These are phyloP conservation scores for Thecocarcelia acutangulata DNA, from an alignment of 2,888 invertebrate genomes.

Conservation along the genomic window DNA sequence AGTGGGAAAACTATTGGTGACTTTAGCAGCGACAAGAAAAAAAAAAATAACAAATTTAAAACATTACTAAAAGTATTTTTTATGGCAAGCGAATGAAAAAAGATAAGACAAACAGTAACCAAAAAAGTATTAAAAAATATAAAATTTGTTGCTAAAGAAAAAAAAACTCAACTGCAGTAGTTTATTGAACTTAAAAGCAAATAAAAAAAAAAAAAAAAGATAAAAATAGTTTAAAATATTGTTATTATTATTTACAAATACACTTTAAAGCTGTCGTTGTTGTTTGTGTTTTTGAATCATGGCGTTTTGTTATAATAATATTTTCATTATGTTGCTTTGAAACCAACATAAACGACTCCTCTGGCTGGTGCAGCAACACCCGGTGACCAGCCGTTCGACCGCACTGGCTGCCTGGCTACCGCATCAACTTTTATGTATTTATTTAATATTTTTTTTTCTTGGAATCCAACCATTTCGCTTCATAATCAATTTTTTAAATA, in stretches of 20 bases:
- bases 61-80: no score
- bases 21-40: not conserved
- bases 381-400: no score
- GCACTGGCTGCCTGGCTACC: no score
- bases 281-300: slow-evolving; percentile 30
- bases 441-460: not conserved
- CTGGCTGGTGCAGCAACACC: not conserved
- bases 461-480: slow-evolving; percentile 14
- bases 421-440: slow-evolving; percentile 30
- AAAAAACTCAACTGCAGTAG: slow-evolving; percentile 38
- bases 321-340: slow-evolving; percentile 20
- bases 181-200: slow-evolving; percentile 59
- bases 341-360: not conserved
- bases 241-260: no score
- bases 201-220: slow-evolving; percentile 14
- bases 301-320: slow-evolving; percentile 24
- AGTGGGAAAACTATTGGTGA: not conserved
- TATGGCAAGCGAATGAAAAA: no score
- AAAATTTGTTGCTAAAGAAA: slow-evolving; percentile 38
- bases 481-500: slow-evolving; percentile 33
- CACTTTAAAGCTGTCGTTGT: no score
- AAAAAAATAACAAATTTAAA: no score
- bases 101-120: not conserved
- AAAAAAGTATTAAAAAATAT: slow-evolving; percentile 9
- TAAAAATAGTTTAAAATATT: slow-evolving; percentile 21